Evolutionary conservation across 2,113 vertebrate genomes (phyloP).

Genomic region (Sphyrna mokarran): DNA sequence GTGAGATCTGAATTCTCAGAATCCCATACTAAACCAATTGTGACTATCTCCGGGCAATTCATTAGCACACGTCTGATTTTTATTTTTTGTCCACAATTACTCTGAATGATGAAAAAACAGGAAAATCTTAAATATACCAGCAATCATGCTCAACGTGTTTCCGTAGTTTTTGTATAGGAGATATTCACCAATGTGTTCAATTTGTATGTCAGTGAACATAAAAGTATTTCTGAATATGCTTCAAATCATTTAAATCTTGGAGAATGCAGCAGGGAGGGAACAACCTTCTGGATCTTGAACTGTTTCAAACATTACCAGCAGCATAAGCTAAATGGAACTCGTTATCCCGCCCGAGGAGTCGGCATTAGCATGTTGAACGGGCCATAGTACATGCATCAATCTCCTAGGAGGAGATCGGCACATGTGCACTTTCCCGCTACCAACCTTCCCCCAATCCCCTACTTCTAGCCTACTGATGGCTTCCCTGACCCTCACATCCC

Average conservation of each 20-base stretch:
- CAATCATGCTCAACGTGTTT: background rate
- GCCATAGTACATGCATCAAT: too few relatives aligned
- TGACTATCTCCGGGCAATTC: conserved; percentile 94
- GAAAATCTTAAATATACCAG: background rate
- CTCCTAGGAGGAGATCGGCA: too few relatives aligned
- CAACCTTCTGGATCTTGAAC: background rate
- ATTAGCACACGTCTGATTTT: conserved; percentile 90
- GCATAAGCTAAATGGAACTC: background rate
- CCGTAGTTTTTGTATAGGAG: background rate
- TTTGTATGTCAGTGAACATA: background rate
- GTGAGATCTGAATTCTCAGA: conserved; percentile 88
- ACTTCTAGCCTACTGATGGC: too few relatives aligned
- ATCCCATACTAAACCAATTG: conserved; percentile 92
- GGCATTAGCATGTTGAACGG: too few relatives aligned
- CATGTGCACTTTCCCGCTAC: too few relatives aligned
- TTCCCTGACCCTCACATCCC: too few relatives aligned
- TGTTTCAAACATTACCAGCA: background rate
- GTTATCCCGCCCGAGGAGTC: too few relatives aligned
- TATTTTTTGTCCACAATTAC: conserved; percentile 89
- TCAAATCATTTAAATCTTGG: background rate
- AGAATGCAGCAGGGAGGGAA: background rate
- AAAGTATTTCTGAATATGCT: background rate
- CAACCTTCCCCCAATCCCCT: too few relatives aligned
- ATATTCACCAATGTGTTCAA: background rate
- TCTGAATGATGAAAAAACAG: conserved; percentile 55